Percentiles rank a stretch among this genome's conserved stretches.
Conservation (phyloP, 1,140 invertebrate genomes). For the Tyrophagus putrescentiae region DNA sequence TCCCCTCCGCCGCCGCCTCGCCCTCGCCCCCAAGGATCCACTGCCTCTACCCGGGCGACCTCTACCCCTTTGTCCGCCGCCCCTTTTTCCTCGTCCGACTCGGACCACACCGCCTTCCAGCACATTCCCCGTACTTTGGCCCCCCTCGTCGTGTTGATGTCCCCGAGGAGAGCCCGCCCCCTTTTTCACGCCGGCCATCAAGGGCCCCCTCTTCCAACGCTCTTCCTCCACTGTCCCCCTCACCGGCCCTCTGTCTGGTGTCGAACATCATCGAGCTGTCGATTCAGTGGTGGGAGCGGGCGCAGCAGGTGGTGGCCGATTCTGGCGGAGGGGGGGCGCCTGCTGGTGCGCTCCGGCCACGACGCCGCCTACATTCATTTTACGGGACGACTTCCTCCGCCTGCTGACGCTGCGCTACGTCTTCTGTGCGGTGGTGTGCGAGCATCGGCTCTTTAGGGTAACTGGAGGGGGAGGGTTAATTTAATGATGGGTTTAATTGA, state of each 20-base stretch:
- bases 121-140: slow-evolving; percentile 82
- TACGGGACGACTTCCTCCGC: slow-evolving; percentile 87
- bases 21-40: slow-evolving; percentile 19
- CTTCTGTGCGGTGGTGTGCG: slow-evolving; percentile 72
- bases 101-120: slow-evolving; percentile 86
- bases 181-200: slow-evolving; percentile 76
- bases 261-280: slow-evolving; percentile 72
- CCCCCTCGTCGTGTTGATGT: slow-evolving; percentile 88
- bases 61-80: slow-evolving; percentile 76
- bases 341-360: slow-evolving; percentile 66
- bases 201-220: slow-evolving; percentile 83
- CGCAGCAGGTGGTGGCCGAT: slow-evolving; percentile 73
- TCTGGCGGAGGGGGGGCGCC: slow-evolving; percentile 66
- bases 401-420: slow-evolving; percentile 71
- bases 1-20: background rate
- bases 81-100: slow-evolving; percentile 84
- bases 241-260: slow-evolving; percentile 81
- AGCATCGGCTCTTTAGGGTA: slow-evolving; percentile 58
- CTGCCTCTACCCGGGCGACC: slow-evolving; percentile 73
- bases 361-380: slow-evolving; percentile 68
- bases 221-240: slow-evolving; percentile 85
- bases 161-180: slow-evolving; percentile 72
- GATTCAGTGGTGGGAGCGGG: slow-evolving; percentile 74
- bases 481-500: slow-evolving; percentile 11
- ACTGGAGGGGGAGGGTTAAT: slow-evolving; percentile 19